Base-by-base conservation (phyloP, 2,888 invertebrate species). In the Tetragonisca angustula region DNA sequence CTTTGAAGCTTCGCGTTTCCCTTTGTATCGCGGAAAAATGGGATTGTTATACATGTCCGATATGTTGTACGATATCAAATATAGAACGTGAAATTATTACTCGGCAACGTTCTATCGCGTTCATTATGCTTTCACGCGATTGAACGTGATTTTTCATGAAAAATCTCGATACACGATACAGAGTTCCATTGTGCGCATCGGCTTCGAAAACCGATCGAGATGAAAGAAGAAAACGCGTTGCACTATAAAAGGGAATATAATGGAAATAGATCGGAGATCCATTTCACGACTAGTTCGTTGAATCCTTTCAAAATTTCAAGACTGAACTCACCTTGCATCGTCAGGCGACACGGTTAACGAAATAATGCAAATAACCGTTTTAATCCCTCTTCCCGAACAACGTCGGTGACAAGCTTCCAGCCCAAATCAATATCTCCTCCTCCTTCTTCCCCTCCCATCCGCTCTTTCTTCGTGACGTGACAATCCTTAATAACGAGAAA, bases 401-500 rank as follows among this genome's bases (percentile, higher is more conserved):
- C 19, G 24, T 17, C 27, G 17, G 9, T 27, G 27, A 61, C 19
- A 27, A 27, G 17, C 15, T 17, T 19, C 17, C 15, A 61, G 9
- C 61, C 27, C 61, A 24, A 27, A 27, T 27, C 17, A 61, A 61
- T 61, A 61, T 4, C 24, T 17, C 61, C 17, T 17, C 4, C 21
- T 52, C 50, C 15, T 17, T 1, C 15, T 17, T 6, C 24, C 17
- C 27, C 17, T 17, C 6, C 36, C 43, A 1, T 0, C 61, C 61
- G 32, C 19, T 13, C 15, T n/a, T 73, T 32, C 62, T 50, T 43
- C 49, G 4, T n/a, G 50, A 64, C 49, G 54, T 50, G 69, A 52
- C 59, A 52, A 52, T 36, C 27, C 24, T 43, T 64, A 64, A 73
- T 52, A 73, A 50, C 64, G 36, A n/a, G 52, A 32, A 32, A 52